These are phyloP conservation scores for Odontomachus brunneus DNA, from an alignment of 1,140 invertebrate species.

Conservation along the genomic window DNA sequence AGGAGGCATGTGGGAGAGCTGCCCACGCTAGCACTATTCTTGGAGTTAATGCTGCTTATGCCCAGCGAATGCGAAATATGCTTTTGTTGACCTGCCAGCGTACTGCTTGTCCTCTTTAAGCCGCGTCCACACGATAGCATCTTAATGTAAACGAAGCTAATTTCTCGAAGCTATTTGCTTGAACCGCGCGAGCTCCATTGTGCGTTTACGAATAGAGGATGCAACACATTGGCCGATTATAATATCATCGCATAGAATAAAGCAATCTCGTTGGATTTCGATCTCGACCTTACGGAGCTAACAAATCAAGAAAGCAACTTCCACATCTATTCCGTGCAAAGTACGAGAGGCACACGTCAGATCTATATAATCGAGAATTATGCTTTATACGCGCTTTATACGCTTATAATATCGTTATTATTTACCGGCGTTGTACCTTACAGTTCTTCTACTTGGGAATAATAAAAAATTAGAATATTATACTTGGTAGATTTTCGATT, in stretches of 20 bases:
- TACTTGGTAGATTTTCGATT: too few species aligned
- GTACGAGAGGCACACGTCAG: too few species aligned
- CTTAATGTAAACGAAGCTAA: slow-evolving; percentile 1
- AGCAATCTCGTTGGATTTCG: too few species aligned
- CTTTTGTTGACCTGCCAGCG: slow-evolving; percentile 78
- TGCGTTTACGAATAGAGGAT: neutral
- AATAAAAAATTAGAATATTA: too few species aligned
- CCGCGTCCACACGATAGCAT: slow-evolving; percentile 46
- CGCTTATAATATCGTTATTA: too few species aligned
- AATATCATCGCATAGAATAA: neutral
- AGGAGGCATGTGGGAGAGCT: slow-evolving; percentile 73
- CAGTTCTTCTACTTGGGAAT: too few species aligned
- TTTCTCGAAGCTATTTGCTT: neutral
- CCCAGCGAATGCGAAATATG: slow-evolving; percentile 78
- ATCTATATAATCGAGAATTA: too few species aligned
- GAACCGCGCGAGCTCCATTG: neutral
- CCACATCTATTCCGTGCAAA: neutral
- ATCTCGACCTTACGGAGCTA: too few species aligned
- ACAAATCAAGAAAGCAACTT: too few species aligned
- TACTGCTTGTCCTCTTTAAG: slow-evolving; percentile 54
- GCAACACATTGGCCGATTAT: neutral
- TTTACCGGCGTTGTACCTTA: too few species aligned
- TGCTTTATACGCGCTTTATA: too few species aligned
- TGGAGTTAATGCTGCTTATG: slow-evolving; percentile 80
- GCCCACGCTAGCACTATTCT: slow-evolving; percentile 78